phyloP scores from a whole-genome alignment of 2,888 invertebrate genomes.

The Crematogaster levior region DNA sequence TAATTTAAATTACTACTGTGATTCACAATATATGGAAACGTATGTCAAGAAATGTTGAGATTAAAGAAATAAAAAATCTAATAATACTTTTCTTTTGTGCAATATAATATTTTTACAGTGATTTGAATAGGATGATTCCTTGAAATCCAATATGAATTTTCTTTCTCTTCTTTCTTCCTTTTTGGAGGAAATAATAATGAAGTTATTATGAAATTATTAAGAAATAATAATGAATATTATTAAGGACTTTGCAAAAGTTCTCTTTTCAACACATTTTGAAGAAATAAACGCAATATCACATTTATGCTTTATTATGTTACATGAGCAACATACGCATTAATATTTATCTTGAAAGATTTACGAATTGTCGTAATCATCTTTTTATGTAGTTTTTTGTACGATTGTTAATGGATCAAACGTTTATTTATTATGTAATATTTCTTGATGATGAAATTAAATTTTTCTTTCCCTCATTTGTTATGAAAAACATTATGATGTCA shows the following conservation, averaged over 20 bases:
- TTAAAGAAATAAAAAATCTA: too few relatives aligned
- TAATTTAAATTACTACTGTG: too few relatives aligned
- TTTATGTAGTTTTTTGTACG: not conserved
- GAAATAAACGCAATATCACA: slow-evolving; percentile 1
- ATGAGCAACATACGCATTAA: not conserved
- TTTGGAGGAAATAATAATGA: too few relatives aligned
- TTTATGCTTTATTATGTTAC: not conserved
- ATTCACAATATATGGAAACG: too few relatives aligned
- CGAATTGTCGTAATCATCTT: slow-evolving; percentile 1
- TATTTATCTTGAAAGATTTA: not conserved
- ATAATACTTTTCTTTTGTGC: too few relatives aligned
- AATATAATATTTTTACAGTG: too few relatives aligned
- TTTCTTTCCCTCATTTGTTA: not conserved
- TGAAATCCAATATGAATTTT: not conserved
- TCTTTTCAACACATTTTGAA: not conserved
- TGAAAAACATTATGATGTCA: slow-evolving; percentile 17
- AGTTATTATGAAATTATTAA: too few relatives aligned
- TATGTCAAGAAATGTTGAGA: too few relatives aligned
- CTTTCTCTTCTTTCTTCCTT: not conserved
- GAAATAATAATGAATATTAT: too few relatives aligned
- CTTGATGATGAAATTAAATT: not conserved
- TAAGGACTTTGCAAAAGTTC: not conserved
- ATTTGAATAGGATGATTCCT: not conserved
- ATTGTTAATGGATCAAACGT: not conserved
- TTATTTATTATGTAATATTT: slow-evolving; percentile 1